These are phyloP conservation scores for Danio rerio DNA, from an alignment of 2,113 vertebrate genomes.

Conservation along the genomic window DNA sequence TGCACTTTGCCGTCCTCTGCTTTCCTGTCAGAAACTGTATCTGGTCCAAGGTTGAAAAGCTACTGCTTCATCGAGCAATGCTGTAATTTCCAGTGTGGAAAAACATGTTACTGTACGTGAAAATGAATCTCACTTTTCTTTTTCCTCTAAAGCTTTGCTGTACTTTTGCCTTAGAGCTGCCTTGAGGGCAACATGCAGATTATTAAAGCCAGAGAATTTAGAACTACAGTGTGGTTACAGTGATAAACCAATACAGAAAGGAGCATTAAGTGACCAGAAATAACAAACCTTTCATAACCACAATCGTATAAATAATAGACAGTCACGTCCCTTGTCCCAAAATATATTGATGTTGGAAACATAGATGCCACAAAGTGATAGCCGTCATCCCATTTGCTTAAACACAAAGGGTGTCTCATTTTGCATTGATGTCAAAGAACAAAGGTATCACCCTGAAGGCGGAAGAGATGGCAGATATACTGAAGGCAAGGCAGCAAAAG, in stretches of 20 bases:
- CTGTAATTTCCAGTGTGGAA: constrained; percentile 1
- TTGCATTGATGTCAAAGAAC: constrained; percentile 74
- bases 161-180: neutral
- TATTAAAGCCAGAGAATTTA: constrained; percentile 29
- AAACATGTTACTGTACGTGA: neutral
- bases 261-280: constrained; percentile 40
- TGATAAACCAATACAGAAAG: constrained; percentile 33
- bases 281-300: constrained; percentile 32
- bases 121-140: neutral
- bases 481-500: constrained; percentile 50
- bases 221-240: constrained; percentile 40
- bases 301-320: constrained; percentile 15
- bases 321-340: constrained; percentile 45
- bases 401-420: constrained; percentile 64
- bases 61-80: neutral
- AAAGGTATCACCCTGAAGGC: constrained; percentile 66
- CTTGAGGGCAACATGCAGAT: neutral
- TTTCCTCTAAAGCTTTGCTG: neutral
- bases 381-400: constrained; percentile 63
- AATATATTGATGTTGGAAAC: constrained; percentile 56
- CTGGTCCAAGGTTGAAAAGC: constrained; percentile 22
- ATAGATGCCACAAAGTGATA: constrained; percentile 65
- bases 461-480: constrained; percentile 69
- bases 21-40: constrained; percentile 31
- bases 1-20: constrained; percentile 31